Base-by-base conservation (phyloP, 2,797 vertebrate species). In the Anguilla megastoma region DNA sequence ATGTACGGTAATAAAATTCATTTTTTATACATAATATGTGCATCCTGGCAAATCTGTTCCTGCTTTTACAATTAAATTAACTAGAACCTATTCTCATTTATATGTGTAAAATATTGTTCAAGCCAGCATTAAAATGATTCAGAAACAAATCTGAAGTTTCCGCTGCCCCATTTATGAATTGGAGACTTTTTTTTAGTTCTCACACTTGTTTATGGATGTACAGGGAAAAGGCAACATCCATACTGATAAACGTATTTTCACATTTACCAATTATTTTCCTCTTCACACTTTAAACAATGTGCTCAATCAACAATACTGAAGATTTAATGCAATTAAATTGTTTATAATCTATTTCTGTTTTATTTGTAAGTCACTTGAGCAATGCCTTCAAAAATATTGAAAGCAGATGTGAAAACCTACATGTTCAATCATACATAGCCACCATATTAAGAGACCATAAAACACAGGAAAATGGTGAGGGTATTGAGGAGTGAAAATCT, bases 1-100 rank as follows among this genome's bases (percentile, higher is more conserved):
- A 91, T 86, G 90, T 87, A 84, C 74, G 45, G 89, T 85, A 86
- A 90, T 92, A 91, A 92, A 92, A 90, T 84, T 87, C 88, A 89
- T 88, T 85, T 63, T 90, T 84, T 90, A 91, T 86, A 89, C 86
- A 85, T 83, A 89, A 87, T 83, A 76, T 90, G 91, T 89, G 89
- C 90, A 89, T 89, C 79, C 79, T 50, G 79, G 45, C 41, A 82
- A 82, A 82, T n/a, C 79, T 82, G 45, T 82, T 82, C 79, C 79
- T 50, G 45, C 41, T 82, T 82, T 48, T 50, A 50, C 79, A 82
- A 82, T 82, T 82, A 82, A 82, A 82, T 82, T 48, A 82, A 82
- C 45, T 50, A 82, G 27, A 16, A 48, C 41, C 79, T 50, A 50
- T 82, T 82, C 24, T 50, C 79, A 82, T 82, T 82, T 50, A 82